Base-by-base conservation (phyloP, 2,113 vertebrate genomes). In the Lota lota region DNA sequence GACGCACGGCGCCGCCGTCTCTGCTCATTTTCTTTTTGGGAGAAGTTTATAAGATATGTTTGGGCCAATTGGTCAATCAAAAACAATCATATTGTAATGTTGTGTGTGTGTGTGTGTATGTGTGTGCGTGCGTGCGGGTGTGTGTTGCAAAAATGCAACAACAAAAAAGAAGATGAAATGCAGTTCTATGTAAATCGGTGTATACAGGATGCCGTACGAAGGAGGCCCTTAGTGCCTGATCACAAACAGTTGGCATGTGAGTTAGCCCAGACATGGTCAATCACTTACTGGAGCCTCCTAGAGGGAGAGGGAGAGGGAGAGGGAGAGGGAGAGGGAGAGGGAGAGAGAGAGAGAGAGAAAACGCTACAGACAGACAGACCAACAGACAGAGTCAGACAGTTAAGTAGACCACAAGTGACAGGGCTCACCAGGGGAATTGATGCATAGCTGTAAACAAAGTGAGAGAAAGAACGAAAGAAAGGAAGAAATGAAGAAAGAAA, bases 161-260 rank as follows among this genome's bases (percentile, higher is more conserved):
- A 47, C 40, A 8, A 8, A 14, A 47, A 47, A 47, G 7, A 10
- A 47, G 40, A 12, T 12, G 10, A 47, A 47, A 19, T n/a, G n/a
- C n/a, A 17, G 17, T 14, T 12, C 24, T 5, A 17, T 73, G 33
- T 2, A 28, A 64, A 62, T 69, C 16, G 47, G 33, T 1, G 51
- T 56, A 54, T 69, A 76, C 53, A 50, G 67, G 68, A 82, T 68
- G 70, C 75, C 66, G 53, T 64, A 61, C 2, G 20, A 70, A 78
- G 64, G 74, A 84, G 63, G 74, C 67, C 75, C 69, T 90, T 84
- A 88, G 82, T 89, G 85, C 88, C 78, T 79, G 77, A 88, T 87
- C 88, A 70, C 85, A 85, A 67, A 68, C 40, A 1, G 61, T 71
- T 78, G 83, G 75, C 64, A 5, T 72, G 69, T 88, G 85, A 88